These are phyloP conservation scores for Leptinotarsa tumamoca DNA, from an alignment of 2,888 invertebrate species.

Conservation along the genomic window DNA sequence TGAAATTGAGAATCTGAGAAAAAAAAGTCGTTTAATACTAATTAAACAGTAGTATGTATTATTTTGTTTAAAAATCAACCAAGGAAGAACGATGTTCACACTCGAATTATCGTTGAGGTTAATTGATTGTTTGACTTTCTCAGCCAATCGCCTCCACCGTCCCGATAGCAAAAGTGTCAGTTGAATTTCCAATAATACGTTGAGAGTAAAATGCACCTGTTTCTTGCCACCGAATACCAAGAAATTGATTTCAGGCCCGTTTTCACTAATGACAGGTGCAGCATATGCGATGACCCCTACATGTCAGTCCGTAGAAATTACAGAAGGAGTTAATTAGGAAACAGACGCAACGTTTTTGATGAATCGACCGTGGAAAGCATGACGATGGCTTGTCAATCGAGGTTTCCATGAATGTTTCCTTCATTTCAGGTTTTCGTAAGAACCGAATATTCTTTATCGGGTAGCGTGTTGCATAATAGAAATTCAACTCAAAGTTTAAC, in stretches of 20 bases:
- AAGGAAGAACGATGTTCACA: no score
- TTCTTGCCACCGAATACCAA: constrained; percentile 30
- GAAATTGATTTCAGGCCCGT: constrained; percentile 27
- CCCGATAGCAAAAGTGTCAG: not conserved
- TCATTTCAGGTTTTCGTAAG: not conserved
- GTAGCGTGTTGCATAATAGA: not conserved
- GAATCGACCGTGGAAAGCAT: not conserved
- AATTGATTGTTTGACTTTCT: not conserved
- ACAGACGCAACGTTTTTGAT: constrained; percentile 3
- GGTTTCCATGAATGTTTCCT: not conserved
- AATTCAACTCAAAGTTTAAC: no score
- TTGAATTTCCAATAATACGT: constrained; percentile 21
- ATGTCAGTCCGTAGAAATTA: not conserved
- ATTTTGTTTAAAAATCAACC: no score
- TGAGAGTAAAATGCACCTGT: constrained; percentile 39
- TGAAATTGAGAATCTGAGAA: no score
- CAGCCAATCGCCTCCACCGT: not conserved
- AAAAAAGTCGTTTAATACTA: no score
- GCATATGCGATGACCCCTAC: constrained; percentile 21
- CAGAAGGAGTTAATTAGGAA: not conserved
- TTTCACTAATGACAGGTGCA: constrained; percentile 32
- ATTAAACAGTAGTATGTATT: no score
- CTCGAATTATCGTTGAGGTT: no score
- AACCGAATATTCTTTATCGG: not conserved
- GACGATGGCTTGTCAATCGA: not conserved